These are phyloP conservation scores for Anodontia alba DNA, from an alignment of 2,888 invertebrate genomes.

Conservation along the genomic window DNA sequence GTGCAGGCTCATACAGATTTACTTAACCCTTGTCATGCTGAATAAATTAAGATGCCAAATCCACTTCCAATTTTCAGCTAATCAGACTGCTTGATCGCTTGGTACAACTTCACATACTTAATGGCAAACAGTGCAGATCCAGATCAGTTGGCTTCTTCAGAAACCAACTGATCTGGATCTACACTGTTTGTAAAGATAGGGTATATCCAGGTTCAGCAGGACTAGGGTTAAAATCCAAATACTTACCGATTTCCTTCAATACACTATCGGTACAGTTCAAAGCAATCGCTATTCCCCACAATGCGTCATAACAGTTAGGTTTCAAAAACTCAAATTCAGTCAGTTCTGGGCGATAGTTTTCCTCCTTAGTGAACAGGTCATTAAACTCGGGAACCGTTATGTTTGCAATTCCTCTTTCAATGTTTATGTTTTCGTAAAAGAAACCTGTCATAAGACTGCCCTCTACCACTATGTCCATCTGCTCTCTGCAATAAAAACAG, in stretches of 20 bases:
- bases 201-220: too few species aligned
- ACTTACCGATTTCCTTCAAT: not conserved
- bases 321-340: not conserved
- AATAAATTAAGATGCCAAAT: too few species aligned
- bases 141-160: too few species aligned
- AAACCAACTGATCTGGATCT: too few species aligned
- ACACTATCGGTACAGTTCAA: not conserved
- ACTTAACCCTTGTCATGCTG: too few species aligned
- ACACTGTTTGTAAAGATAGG: too few species aligned
- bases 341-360: not conserved
- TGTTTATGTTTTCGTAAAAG: not conserved
- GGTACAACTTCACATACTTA: too few species aligned
- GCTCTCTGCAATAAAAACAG: not conserved
- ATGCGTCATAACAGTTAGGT: not conserved
- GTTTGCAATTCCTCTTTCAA: not conserved
- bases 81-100: too few species aligned
- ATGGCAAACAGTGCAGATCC: too few species aligned
- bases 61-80: too few species aligned
- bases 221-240: too few species aligned
- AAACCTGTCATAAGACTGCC: conserved; percentile 1
- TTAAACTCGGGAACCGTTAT: not conserved
- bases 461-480: not conserved
- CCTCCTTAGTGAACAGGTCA: not conserved
- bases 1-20: too few species aligned
- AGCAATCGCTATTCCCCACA: not conserved